phyloP scores from a whole-genome alignment of 2,888 invertebrate species.

The Platycheirus rosarum region DNA sequence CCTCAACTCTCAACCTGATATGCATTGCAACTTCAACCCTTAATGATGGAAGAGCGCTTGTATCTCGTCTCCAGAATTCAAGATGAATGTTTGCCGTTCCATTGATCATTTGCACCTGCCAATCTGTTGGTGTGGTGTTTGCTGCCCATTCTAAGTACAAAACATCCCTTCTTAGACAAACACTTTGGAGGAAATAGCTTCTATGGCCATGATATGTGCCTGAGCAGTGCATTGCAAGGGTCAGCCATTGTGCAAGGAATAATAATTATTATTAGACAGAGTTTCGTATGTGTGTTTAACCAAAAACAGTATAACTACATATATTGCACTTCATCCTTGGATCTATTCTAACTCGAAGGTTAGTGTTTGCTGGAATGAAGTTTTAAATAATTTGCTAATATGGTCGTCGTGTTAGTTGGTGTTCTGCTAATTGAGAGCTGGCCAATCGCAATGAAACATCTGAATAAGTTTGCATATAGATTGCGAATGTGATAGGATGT shows the following conservation, averaged over 20 bases:
- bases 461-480: constrained; percentile 55
- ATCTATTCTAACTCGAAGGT: too few species aligned
- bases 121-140: constrained; percentile 37
- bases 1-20: background rate
- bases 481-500: constrained; percentile 42
- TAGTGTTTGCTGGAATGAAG: constrained; percentile 34
- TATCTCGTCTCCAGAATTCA: constrained; percentile 39
- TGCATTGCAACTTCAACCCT: background rate
- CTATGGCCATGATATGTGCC: background rate
- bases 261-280: constrained; percentile 27
- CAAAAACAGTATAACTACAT: constrained; percentile 28
- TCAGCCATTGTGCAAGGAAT: constrained; percentile 33
- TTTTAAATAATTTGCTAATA: constrained; percentile 66
- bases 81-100: constrained; percentile 59
- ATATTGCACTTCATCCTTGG: too few species aligned
- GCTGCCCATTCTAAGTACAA: background rate
- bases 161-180: constrained; percentile 33
- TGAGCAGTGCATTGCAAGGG: constrained; percentile 19
- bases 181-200: constrained; percentile 22
- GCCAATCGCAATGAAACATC: constrained; percentile 9
- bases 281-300: constrained; percentile 19
- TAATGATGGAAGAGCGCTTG: constrained; percentile 39
- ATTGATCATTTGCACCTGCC: constrained; percentile 69
- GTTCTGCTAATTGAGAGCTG: constrained; percentile 46
- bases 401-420: constrained; percentile 36